A percentile compares a stretch with the other conserved stretches of the same genome.
These are phyloP conservation scores for Indicator indicator DNA, from an alignment of 2,113 vertebrate genomes.

Conservation along the genomic window DNA sequence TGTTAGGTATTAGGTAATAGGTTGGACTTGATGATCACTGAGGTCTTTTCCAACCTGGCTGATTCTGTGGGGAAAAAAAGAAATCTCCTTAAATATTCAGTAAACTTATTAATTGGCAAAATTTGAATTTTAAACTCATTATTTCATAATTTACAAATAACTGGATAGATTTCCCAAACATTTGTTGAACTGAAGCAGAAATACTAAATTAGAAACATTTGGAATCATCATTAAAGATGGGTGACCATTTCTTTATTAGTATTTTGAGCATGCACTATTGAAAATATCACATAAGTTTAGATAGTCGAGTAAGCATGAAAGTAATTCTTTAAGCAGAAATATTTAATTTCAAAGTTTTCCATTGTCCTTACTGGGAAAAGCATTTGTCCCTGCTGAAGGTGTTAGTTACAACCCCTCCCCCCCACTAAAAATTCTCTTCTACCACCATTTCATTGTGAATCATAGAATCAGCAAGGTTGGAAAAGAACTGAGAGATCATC, in stretches of 20 bases:
- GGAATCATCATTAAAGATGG: not conserved
- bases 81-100: not conserved
- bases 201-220: not conserved
- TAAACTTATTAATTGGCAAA: not conserved
- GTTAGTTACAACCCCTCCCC: not conserved
- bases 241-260: not conserved
- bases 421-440: not conserved
- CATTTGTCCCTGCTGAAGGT: not conserved
- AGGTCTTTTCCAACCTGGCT: too few species aligned
- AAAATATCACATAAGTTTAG: not conserved
- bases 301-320: not conserved
- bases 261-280: not conserved
- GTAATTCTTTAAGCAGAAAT: not conserved
- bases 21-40: too few species aligned
- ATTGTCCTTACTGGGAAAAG: not conserved
- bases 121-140: not conserved
- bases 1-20: too few species aligned
- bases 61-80: not conserved
- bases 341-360: not conserved
- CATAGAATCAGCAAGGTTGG: too few species aligned
- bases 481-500: too few species aligned
- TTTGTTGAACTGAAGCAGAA: not conserved
- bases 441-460: not conserved
- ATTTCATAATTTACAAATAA: not conserved
- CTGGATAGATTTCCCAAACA: not conserved